phyloP scores from a whole-genome alignment of 2,888 invertebrate species.

The Drosophila anceps region DNA sequence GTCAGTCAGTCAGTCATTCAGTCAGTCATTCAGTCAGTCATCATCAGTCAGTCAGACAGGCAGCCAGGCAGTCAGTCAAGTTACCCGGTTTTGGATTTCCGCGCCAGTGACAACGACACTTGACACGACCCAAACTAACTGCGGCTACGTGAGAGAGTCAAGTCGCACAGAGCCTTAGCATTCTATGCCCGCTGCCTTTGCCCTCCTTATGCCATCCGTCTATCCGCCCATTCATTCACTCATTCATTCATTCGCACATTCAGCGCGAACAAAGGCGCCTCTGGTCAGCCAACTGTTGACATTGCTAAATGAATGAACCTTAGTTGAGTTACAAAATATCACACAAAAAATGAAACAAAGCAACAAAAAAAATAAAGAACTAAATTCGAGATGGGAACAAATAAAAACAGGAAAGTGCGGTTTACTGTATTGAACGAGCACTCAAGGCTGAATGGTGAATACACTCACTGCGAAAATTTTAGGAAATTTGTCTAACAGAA shows the following conservation, averaged over 20 bases:
- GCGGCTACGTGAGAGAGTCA: constrained; percentile 51
- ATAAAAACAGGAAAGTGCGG: constrained; percentile 24
- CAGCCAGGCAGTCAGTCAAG: constrained; percentile 40
- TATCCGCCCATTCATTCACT: constrained; percentile 11
- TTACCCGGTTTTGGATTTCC: constrained; percentile 64
- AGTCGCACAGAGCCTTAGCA: constrained; percentile 18
- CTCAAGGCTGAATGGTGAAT: constrained; percentile 7
- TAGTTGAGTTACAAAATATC: constrained; percentile 70
- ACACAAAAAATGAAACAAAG: constrained; percentile 12
- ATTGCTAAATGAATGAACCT: constrained; percentile 72
- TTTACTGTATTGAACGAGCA: background rate
- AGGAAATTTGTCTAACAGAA: too few relatives aligned
- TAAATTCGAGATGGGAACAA: constrained; percentile 14
- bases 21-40: constrained; percentile 35
- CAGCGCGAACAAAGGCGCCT: constrained; percentile 60
- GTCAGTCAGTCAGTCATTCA: constrained; percentile 23
- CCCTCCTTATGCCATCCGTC: constrained; percentile 5
- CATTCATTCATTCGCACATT: constrained; percentile 54
- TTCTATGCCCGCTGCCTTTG: constrained; percentile 7
- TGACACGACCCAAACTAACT: constrained; percentile 70
- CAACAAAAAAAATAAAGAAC: background rate
- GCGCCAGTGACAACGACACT: constrained; percentile 67
- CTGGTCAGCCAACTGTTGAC: constrained; percentile 79
- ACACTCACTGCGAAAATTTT: constrained; percentile 10
- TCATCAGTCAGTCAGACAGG: constrained; percentile 20